Percentiles rank a stretch among this genome's conserved stretches.
Conservation (phyloP, 2,113 vertebrate species). For the Myotis lucifugus region DNA sequence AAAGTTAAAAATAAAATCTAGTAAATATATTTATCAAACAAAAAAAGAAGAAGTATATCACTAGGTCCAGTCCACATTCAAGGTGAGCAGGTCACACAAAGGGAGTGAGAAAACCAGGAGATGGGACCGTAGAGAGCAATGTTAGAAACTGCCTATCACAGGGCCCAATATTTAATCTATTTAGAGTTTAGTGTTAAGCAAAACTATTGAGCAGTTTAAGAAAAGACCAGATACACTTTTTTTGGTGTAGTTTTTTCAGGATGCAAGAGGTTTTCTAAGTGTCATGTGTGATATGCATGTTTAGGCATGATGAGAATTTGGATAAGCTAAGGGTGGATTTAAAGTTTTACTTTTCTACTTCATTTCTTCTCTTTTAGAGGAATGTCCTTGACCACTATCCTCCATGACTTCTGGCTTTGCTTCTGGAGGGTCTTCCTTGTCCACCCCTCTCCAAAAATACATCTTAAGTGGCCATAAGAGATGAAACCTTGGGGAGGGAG, state of each 20-base stretch:
- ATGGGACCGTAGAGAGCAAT: not conserved
- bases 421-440: not conserved
- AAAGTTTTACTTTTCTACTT: not conserved
- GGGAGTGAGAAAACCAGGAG: not conserved
- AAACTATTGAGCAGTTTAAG: not conserved
- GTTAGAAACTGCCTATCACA: not conserved
- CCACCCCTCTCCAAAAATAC: not conserved
- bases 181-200: not conserved
- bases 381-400: not conserved
- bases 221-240: not conserved
- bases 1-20: not conserved
- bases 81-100: not conserved
- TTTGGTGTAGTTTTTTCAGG: not conserved
- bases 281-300: not conserved
- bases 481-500: not conserved
- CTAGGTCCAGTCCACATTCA: not conserved
- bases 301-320: not conserved
- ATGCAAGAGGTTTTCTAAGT: not conserved
- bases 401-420: not conserved
- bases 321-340: not conserved
- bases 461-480: not conserved
- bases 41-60: not conserved
- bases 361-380: not conserved
- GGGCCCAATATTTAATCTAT: not conserved
- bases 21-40: not conserved